Percentiles rank a stretch among this genome's conserved stretches.
These are phyloP conservation scores for Pomatorhinus ruficollis DNA, from an alignment of 2,113 vertebrate species.

Conservation along the genomic window DNA sequence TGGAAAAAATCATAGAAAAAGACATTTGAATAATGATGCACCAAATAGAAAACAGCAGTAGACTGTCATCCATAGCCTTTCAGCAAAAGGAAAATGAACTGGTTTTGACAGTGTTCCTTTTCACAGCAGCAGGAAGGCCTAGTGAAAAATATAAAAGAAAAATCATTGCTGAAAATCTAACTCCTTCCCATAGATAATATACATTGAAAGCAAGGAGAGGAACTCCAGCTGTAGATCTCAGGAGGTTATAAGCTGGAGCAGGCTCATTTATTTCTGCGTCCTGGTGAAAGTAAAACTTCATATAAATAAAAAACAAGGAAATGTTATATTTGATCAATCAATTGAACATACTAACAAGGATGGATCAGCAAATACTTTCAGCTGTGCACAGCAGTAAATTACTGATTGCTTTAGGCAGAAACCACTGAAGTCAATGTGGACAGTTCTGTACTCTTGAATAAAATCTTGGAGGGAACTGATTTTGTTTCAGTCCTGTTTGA, in stretches of 20 bases:
- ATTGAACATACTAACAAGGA: not conserved
- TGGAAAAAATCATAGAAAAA: not conserved
- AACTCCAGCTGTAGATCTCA: not conserved
- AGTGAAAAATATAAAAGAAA: not conserved
- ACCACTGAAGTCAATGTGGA: not conserved
- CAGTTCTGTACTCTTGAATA: not conserved
- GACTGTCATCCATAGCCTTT: slow-evolving; percentile 9
- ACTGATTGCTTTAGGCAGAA: not conserved
- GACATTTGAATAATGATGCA: slow-evolving; percentile 28
- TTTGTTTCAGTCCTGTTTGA: not conserved
- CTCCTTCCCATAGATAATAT: not conserved
- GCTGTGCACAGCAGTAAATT: not conserved
- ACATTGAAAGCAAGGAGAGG: not conserved
- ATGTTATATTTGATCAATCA: not conserved
- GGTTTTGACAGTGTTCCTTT: slow-evolving; percentile 34
- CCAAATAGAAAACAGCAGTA: not conserved
- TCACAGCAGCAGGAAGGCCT: not conserved
- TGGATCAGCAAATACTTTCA: not conserved
- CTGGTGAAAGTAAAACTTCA: not conserved
- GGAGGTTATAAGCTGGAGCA: not conserved
- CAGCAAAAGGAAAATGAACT: slow-evolving; percentile 4
- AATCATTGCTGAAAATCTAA: not conserved
- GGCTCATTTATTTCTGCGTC: not conserved
- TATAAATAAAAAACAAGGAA: not conserved
- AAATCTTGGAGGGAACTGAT: not conserved